Evolutionary conservation across 2,797 vertebrate genomes (phyloP), one percentile per base, ranked within the genome.

Genomic region (Diglossa cyanea): DNA sequence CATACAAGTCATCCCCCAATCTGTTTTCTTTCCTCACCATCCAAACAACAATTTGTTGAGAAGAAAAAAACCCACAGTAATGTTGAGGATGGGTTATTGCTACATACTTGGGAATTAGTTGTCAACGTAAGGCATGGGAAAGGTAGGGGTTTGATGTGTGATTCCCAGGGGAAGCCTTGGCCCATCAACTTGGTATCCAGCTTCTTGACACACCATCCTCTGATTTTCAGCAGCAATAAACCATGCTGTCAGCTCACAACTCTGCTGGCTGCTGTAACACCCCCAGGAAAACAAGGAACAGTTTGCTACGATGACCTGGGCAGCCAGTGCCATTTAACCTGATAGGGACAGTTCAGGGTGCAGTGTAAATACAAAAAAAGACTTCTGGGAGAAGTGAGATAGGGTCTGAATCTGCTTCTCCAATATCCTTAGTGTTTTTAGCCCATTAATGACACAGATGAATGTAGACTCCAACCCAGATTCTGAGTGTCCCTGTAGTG

Each of bases 81-180:
- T 1, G 26, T 5, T 67, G 53, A 48, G 18, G 75, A 67, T 72
- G 72, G 78, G 75, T 96, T 96, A 95, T 92, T 95, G 96, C 95
- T 92, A 91, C 85, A 61, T 60, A 85, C 39, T 85, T 70, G 37
- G 79, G 88, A 92, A 68, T 62, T 42, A 10, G 24, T 66, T 16
- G 4, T 61, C 65, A 31, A 3, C 13, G 25, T 86, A 89, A 86
- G 82, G 79, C 90, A 75, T 65, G 65, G 85, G 78, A 80, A 90
- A 24, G 71, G 57, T n/a, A 26, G 26, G 50, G 47, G 17, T 58
- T 30, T 76, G 72, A 86, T 0, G 3, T 7, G 44, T 8, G 13
- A 77, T 63, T 93, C 55, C 83, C 47, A 60, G 42, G 35, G 76
- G 61, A 93, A 80, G 40, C 55, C 65, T 47, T 39, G 55, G 77